Conservation (phyloP, 2,113 vertebrate genomes). For the Geococcyx californianus region DNA sequence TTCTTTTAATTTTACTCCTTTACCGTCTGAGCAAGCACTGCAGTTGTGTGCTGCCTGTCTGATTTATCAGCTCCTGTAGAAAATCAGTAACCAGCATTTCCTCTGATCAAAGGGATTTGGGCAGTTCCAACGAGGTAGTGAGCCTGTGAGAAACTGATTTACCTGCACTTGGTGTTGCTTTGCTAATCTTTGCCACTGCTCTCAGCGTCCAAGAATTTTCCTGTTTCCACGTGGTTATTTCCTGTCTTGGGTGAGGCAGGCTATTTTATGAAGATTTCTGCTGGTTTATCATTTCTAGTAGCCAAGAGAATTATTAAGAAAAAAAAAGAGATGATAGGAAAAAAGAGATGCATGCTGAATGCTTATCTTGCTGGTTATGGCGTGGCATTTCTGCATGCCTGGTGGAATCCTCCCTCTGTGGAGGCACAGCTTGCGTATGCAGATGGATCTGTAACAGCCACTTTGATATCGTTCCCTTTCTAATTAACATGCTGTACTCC, state of each 20-base stretch:
- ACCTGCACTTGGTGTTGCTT: neutral
- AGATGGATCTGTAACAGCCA: neutral
- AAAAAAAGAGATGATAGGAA: rapidly evolving
- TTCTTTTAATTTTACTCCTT: neutral
- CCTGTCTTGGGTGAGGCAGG: neutral
- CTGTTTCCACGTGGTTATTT: neutral
- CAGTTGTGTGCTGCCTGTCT: neutral
- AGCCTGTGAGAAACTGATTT: neutral
- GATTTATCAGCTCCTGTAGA: neutral
- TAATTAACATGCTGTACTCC: neutral
- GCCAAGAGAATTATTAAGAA: neutral
- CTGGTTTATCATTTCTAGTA: neutral
- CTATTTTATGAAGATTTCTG: neutral
- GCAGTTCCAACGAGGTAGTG: neutral
- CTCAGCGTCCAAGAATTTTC: neutral
- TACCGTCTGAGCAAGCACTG: neutral
- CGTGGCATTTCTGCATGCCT: neutral
- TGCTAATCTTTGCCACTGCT: neutral
- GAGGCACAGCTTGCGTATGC: neutral
- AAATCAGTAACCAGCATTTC: neutral
- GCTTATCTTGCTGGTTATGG: neutral
- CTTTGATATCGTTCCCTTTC: neutral
- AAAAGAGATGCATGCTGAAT: neutral
- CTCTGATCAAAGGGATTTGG: neutral
- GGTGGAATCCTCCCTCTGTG: neutral